Conservation (phyloP, 2,797 vertebrate species). For the Crenichthys baileyi region DNA sequence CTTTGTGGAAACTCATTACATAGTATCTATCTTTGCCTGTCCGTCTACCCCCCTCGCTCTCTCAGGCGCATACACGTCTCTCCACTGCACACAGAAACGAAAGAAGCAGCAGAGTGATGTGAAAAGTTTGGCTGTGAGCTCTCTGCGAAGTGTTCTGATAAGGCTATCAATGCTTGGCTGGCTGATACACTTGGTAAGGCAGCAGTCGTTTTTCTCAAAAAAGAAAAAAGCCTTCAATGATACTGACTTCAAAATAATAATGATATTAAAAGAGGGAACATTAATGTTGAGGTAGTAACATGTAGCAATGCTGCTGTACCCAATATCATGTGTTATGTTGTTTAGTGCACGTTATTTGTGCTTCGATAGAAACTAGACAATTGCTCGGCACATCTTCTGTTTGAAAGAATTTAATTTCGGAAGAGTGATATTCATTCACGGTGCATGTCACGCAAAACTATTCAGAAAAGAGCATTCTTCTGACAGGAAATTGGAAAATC, state of each 20-base stretch:
- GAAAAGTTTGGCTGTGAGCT: constrained; percentile 74
- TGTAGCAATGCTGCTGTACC: constrained; percentile 15
- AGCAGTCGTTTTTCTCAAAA: constrained; percentile 59
- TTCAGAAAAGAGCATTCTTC: constrained; percentile 34
- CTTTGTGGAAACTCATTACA: constrained; percentile 76
- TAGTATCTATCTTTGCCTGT: constrained; percentile 67
- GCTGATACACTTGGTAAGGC: constrained; percentile 66
- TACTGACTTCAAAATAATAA: constrained; percentile 32
- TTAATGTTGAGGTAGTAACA: not conserved
- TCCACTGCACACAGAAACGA: constrained; percentile 62
- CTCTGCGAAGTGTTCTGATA: constrained; percentile 76
- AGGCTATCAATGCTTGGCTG: constrained; percentile 70
- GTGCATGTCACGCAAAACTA: constrained; percentile 15
- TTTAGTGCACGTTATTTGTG: constrained; percentile 21
- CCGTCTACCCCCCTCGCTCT: constrained; percentile 31
- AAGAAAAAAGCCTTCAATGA: constrained; percentile 42
- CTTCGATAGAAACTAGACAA: constrained; percentile 12
- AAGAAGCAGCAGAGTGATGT: constrained; percentile 67
- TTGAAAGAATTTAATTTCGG: constrained; percentile 38
- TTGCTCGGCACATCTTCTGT: constrained; percentile 26
- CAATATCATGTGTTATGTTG: constrained; percentile 19
- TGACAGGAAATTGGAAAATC: constrained; percentile 53
- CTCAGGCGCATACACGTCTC: constrained; percentile 36
- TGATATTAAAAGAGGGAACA: constrained; percentile 15
- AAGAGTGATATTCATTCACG: constrained; percentile 33